Evolutionary conservation across 2,113 vertebrate genomes (phyloP), one percentile per base, ranked within the genome.

Genomic region (Herpailurus yagouaroundi): DNA sequence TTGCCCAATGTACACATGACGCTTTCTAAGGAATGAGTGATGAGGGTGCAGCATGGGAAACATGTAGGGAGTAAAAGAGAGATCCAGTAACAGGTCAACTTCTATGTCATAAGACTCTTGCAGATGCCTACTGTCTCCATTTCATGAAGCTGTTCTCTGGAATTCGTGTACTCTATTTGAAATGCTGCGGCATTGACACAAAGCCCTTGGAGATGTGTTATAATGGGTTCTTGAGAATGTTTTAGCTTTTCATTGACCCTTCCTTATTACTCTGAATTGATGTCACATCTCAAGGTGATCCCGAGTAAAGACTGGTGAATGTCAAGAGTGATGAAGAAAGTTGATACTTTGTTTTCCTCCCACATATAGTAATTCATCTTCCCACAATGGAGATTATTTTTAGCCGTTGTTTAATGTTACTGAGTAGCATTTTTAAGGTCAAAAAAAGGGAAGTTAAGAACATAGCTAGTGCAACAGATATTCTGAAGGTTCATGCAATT

Each of bases 201-300:
- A 91, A 97, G 89, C 77, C 98, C 97, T 93, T 15, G 31, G 98
- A 97, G 97, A 97, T 79, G 60, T 60, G 89, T 95, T 91, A 87
- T 97, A 96, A 98, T 98, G 85, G 96, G 95, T 97, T 98, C 97
- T 50, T 89, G 96, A 98, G 96, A 97, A 97, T 93, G 97, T 95
- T 93, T 97, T 97, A 96, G 87, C 92, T 98, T 98, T 97, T 96
- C 97, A 76, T 64, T 98, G 98, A 98, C 97, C 97, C 97, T 96
- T 94, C 68, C 96, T 98, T 97, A 98, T 97, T 97, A 97, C 95
- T 97, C 87, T 69, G 96, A 95, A 97, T 96, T 96, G 98, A 95
- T 97, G 98, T 98, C 96, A 96, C 80, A 97, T 97, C 95, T 98
- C 98, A 97, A 97, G 96, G 96, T 98, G 98, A 98, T 97, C 95